Evolutionary conservation across 2,888 invertebrate genomes (phyloP).

Genomic region (Drosophila greeni): DNA sequence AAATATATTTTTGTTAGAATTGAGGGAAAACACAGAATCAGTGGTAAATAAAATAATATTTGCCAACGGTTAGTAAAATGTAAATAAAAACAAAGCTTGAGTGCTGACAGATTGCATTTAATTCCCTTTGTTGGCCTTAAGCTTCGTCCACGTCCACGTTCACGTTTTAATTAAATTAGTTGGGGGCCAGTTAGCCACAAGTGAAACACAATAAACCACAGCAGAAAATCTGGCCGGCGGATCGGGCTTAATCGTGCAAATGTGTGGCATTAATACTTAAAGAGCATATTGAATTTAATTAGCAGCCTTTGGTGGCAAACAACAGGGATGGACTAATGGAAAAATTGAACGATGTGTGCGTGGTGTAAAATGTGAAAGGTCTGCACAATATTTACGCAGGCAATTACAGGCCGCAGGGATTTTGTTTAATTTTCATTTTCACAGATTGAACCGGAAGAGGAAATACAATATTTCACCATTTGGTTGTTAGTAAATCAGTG

Average conservation of each 20-base stretch:
- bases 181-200: conserved; percentile 40
- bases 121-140: conserved; percentile 40
- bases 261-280: conserved; percentile 54
- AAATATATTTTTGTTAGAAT: conserved; percentile 18
- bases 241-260: conserved; percentile 41
- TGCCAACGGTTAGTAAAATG: conserved; percentile 26
- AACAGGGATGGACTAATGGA: conserved; percentile 14
- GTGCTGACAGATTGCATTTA: conserved; percentile 42
- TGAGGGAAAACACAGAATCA: conserved; percentile 8
- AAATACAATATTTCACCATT: neutral
- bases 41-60: conserved; percentile 26
- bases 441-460: neutral
- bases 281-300: conserved; percentile 57
- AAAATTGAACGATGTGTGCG: conserved; percentile 4
- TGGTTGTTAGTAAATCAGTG: conserved; percentile 5
- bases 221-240: conserved; percentile 23
- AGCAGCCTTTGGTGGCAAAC: conserved; percentile 31
- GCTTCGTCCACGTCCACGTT: conserved; percentile 14
- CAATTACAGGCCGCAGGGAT: conserved; percentile 28
- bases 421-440: neutral
- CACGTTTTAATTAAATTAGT: conserved; percentile 50
- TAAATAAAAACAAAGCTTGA: conserved; percentile 25
- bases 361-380: conserved; percentile 15
- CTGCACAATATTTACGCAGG: too few relatives aligned
- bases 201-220: conserved; percentile 46